phyloP scores from a whole-genome alignment of 2,113 vertebrate species.

The Gambusia affinis region DNA sequence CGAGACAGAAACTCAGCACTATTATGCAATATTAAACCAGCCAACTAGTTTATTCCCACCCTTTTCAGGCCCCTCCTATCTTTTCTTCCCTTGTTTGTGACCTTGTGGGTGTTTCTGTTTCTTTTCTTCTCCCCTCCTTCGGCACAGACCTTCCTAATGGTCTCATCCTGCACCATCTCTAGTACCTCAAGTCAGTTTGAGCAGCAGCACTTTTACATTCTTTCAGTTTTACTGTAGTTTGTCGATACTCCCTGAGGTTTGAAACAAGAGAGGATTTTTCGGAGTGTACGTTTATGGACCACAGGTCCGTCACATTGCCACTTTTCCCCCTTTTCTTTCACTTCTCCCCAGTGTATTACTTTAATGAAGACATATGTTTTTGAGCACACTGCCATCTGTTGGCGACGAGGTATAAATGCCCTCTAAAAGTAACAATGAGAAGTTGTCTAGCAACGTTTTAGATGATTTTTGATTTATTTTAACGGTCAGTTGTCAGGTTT shows the following conservation, averaged over 20 bases:
- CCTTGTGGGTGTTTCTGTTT: slow-evolving; percentile 47
- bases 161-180: slow-evolving; percentile 66
- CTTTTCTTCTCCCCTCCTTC: slow-evolving; percentile 77
- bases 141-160: slow-evolving; percentile 24
- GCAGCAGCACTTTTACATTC: slow-evolving; percentile 93
- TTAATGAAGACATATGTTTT: slow-evolving; percentile 45
- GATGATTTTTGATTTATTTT: slow-evolving; percentile 30
- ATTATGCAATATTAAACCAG: slow-evolving; percentile 99
- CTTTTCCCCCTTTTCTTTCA: slow-evolving; percentile 42
- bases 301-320: slow-evolving; percentile 34
- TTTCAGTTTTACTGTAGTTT: slow-evolving; percentile 58
- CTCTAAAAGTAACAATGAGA: slow-evolving; percentile 41
- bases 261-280: slow-evolving; percentile 28
- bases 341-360: slow-evolving; percentile 43
- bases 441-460: slow-evolving; percentile 11
- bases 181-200: slow-evolving; percentile 76
- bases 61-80: slow-evolving; percentile 59
- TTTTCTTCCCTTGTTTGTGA: slow-evolving; percentile 36
- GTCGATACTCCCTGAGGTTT: slow-evolving; percentile 29
- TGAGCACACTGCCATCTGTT: slow-evolving; percentile 79
- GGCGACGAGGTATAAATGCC: slow-evolving; percentile 60
- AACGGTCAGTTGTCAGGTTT: slow-evolving; percentile 33
- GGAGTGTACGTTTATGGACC: slow-evolving; percentile 18
- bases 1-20: slow-evolving; percentile 86
- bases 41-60: slow-evolving; percentile 85